Evolutionary conservation across 2,113 vertebrate genomes (phyloP), one percentile per base, ranked within the genome.

Genomic region (Epinephelus cyanopodus): DNA sequence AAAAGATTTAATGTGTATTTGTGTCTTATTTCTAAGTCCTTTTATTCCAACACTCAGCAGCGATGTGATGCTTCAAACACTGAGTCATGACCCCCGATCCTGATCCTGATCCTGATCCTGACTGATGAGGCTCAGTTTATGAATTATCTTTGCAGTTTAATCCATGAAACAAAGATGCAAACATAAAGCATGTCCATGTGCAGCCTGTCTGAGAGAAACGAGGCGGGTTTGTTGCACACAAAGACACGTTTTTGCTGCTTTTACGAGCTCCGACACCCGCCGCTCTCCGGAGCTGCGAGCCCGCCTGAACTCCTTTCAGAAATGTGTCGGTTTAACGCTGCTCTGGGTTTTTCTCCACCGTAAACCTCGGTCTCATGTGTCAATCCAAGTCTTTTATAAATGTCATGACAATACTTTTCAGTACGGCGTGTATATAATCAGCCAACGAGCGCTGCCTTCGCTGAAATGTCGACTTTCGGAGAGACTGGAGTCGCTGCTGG

Each of bases 221-320:
- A 45, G 4, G 2, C 13, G 47, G 29, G n/a, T 45, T 1, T 37
- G 17, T 53, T 53, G 11, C 13, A 60, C 5, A 27, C 27, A 73
- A 77, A 21, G 1, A 33, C 10, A 12, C 12, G n/a, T 66, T 60
- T 67, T n/a, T 71, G 25, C 4, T 33, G 82, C 37, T 72, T 45
- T 27, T 64, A 39, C 10, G 6, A 14, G 52, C 23, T 50, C 48
- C 18, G 52, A 33, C 18, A 2, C 4, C 54, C 23, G 60, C 74
- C 61, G 33, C 4, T 33, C 60, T 54, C 39, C 0, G 18, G 13
- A 60, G 17, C 65, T 23, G 27, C 17, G 45, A 3, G 18, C 2
- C 13, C 37, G 33, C 52, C 77, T 0, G 60, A 81, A 63, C 69
- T 64, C 67, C 84, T 74, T 89, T 79, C 74, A 85, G 2, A 83